Conservation (phyloP, 2,888 invertebrate species). For the Sepioteuthis lessoniana region DNA sequence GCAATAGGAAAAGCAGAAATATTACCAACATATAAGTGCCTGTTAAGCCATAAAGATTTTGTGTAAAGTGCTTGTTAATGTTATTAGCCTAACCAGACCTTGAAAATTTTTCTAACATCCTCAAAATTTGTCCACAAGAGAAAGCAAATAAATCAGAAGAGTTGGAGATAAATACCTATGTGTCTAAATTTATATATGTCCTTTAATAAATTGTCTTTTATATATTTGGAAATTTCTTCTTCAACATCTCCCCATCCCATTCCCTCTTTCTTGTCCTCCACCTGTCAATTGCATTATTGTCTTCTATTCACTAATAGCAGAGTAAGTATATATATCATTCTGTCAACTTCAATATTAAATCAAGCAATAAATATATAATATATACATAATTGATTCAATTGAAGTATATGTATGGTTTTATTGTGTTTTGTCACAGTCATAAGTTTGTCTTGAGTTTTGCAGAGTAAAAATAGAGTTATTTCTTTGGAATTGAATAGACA, state of each 20-base stretch:
- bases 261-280: background rate
- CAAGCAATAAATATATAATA: background rate
- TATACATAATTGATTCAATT: slow-evolving; percentile 23
- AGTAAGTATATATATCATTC: background rate
- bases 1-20: too few species aligned
- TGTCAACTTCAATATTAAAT: slow-evolving; percentile 10
- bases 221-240: background rate
- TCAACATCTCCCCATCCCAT: background rate
- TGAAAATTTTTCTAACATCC: too few species aligned
- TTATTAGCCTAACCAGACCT: too few species aligned
- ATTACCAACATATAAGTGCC: too few species aligned
- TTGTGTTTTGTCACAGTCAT: background rate
- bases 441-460: slow-evolving; percentile 33
- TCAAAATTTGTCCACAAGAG: too few species aligned
- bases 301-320: background rate
- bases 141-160: too few species aligned
- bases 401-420: background rate
- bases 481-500: background rate
- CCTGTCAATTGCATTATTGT: background rate
- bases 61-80: too few species aligned
- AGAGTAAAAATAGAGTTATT: slow-evolving; percentile 10
- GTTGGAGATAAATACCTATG: too few species aligned
- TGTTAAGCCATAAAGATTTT: too few species aligned
- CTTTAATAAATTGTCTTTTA: background rate
- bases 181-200: background rate